phyloP scores from a whole-genome alignment of 2,113 vertebrate genomes.

The Lichenostomus cassidix region DNA sequence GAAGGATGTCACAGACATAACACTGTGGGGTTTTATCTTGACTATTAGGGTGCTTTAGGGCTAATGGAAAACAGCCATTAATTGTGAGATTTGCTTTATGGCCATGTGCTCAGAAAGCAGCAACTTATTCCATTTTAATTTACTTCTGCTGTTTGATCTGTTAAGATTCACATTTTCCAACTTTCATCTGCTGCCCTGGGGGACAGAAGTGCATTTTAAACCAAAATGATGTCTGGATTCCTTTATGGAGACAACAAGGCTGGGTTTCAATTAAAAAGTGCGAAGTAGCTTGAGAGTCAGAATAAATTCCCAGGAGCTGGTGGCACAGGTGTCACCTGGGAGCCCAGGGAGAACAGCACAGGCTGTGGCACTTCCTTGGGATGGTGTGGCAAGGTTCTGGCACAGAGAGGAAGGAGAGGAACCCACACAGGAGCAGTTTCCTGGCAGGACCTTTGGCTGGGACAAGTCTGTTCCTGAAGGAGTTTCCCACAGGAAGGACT shows the following conservation, averaged over 20 bases:
- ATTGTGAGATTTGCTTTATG: slow-evolving; percentile 1
- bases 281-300: background rate
- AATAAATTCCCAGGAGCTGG: background rate
- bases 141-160: background rate
- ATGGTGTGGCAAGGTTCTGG: background rate
- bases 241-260: background rate
- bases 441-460: background rate
- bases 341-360: too few relatives aligned
- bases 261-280: background rate
- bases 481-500: background rate
- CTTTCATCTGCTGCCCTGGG: background rate
- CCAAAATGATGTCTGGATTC: background rate
- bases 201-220: background rate
- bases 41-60: background rate
- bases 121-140: slow-evolving; percentile 26
- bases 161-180: background rate
- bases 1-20: background rate
- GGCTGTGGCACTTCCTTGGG: background rate
- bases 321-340: background rate
- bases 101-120: background rate
- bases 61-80: background rate
- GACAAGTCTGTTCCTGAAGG: background rate
- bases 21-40: background rate
- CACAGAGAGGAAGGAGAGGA: background rate
- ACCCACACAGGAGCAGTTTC: background rate